Conservation (phyloP, 92 coral and sea anemone species). For the Epizoanthus fatuus region DNA sequence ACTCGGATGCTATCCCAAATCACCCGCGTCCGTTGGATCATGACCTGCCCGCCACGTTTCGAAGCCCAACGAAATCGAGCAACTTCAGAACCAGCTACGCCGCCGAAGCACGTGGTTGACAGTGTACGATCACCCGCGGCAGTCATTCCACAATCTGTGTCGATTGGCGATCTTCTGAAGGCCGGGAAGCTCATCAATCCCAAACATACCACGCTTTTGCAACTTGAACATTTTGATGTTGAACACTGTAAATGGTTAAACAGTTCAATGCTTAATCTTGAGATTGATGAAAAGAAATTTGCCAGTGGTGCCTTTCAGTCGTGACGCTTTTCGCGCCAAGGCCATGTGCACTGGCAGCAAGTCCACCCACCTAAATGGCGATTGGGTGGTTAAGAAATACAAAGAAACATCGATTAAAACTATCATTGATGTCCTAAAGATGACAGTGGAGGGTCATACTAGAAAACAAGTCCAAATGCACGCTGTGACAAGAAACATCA, state of each 20-base stretch:
- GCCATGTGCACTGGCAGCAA: neutral
- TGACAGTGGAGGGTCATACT: slow-evolving; percentile 16
- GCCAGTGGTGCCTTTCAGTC: neutral
- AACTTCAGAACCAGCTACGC: slow-evolving; percentile 20
- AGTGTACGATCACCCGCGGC: neutral
- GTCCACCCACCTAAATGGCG: too few relatives aligned
- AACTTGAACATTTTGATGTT: neutral
- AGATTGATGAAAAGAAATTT: neutral
- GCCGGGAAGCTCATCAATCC: slow-evolving; percentile 40
- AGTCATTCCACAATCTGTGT: slow-evolving; percentile 65
- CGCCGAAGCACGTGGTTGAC: neutral
- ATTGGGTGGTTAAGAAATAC: too few relatives aligned
- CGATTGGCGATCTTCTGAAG: slow-evolving; percentile 52
- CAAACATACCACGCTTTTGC: neutral
- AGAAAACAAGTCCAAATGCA: slow-evolving; percentile 50
- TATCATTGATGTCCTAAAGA: too few relatives aligned
- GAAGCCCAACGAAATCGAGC: neutral
- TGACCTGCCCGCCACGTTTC: slow-evolving; percentile 8
- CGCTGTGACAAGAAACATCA: slow-evolving; percentile 11
- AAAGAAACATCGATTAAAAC: too few relatives aligned
- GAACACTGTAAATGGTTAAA: neutral
- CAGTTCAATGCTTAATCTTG: neutral
- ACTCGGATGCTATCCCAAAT: too few relatives aligned
- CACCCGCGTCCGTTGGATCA: too few relatives aligned
- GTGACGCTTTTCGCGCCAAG: neutral